phyloP scores from a whole-genome alignment of 2,113 vertebrate species.

The Paraplagusia blochii region DNA sequence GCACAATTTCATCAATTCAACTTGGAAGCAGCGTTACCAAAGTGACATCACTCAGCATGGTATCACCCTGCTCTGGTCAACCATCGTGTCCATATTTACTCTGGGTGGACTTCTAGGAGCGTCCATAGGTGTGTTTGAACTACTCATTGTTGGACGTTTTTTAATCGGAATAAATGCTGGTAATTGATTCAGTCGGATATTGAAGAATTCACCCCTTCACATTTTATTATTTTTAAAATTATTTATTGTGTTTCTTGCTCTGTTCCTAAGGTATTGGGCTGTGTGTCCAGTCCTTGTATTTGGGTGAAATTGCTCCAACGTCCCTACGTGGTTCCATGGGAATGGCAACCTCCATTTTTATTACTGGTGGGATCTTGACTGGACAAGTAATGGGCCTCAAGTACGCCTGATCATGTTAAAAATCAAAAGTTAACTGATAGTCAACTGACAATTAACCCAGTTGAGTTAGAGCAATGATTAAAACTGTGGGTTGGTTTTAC shows the following conservation, averaged over 20 bases:
- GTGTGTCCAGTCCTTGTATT: conserved; percentile 85
- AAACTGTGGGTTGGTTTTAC: conserved; percentile 13
- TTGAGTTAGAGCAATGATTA: neutral
- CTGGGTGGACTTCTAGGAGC: conserved; percentile 82
- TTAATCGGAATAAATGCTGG: conserved; percentile 85
- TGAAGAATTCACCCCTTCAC: neutral
- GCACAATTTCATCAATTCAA: conserved; percentile 85
- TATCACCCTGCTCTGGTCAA: conserved; percentile 87
- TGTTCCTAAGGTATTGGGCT: conserved; percentile 75
- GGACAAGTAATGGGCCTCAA: conserved; percentile 86
- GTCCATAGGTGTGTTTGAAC: conserved; percentile 80
- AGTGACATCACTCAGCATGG: conserved; percentile 60
- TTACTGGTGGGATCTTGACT: conserved; percentile 82
- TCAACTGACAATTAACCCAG: neutral
- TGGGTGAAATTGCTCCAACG: conserved; percentile 86
- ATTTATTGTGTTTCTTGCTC: neutral
- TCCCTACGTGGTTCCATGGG: conserved; percentile 80
- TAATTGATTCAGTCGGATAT: conserved; percentile 48
- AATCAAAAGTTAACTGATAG: neutral
- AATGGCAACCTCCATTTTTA: conserved; percentile 84
- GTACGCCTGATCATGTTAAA: conserved; percentile 51
- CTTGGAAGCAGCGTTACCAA: conserved; percentile 79
- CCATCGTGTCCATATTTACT: conserved; percentile 84
- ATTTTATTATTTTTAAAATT: neutral
- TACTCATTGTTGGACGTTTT: conserved; percentile 84